Evolutionary conservation across 1,140 invertebrate genomes (phyloP).

Genomic region (Apis cerana): DNA sequence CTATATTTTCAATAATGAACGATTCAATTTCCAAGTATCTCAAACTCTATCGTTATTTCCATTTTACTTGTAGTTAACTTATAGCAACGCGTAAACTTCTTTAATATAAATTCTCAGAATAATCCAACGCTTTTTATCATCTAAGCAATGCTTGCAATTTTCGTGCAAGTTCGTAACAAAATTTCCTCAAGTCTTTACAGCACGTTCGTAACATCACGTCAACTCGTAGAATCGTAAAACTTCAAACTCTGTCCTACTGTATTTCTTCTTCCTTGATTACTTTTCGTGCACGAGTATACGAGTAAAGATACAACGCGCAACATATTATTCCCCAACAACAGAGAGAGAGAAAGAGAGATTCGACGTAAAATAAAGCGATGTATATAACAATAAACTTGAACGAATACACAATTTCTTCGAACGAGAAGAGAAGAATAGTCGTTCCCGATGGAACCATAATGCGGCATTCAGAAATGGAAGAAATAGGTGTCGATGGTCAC

Average conservation of each 20-base stretch:
- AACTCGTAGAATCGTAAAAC: slow-evolving; percentile 39
- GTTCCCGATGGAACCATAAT: slow-evolving; percentile 38
- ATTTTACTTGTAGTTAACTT: neutral
- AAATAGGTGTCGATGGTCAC: slow-evolving; percentile 54
- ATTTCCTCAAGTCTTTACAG: slow-evolving; percentile 4
- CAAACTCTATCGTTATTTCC: neutral
- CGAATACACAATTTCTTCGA: no score
- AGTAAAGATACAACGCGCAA: neutral
- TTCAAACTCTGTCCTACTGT: slow-evolving; percentile 3
- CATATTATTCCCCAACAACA: no score
- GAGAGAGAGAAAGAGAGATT: no score
- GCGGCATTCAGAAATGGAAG: slow-evolving; percentile 37
- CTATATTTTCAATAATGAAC: no score
- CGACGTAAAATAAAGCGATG: no score
- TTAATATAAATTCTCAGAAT: neutral
- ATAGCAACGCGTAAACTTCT: neutral
- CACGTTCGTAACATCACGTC: slow-evolving; percentile 19
- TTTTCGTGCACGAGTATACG: neutral
- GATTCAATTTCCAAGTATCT: neutral
- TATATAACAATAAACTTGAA: no score
- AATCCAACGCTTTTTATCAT: neutral
- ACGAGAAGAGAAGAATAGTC: neutral
- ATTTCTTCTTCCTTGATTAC: slow-evolving; percentile 35
- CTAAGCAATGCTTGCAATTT: neutral
- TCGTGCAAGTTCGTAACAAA: neutral